These are phyloP conservation scores for Stenotaenia linearis DNA, from an alignment of 2,888 invertebrate species.

Conservation along the genomic window DNA sequence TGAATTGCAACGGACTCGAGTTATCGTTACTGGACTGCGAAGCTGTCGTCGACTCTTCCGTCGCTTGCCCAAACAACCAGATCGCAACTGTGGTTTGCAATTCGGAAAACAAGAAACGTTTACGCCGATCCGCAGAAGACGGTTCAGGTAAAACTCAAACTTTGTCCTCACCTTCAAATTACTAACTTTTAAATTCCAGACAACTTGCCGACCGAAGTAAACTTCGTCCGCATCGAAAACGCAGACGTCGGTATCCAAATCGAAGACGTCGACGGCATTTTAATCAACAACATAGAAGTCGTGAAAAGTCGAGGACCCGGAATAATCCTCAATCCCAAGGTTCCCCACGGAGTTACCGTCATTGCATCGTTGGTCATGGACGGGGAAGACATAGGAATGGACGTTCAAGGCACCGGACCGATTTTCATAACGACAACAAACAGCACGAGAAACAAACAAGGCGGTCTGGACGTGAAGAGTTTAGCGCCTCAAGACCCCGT, in stretches of 20 bases:
- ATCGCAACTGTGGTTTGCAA: too few relatives aligned
- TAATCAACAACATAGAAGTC: background rate
- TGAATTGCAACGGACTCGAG: background rate
- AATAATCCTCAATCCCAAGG: background rate
- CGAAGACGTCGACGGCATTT: background rate
- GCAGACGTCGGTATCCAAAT: conserved; percentile 24
- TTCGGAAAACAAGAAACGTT: too few relatives aligned
- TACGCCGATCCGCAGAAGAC: too few relatives aligned
- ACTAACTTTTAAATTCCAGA: too few relatives aligned
- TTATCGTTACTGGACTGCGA: background rate
- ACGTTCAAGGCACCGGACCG: background rate
- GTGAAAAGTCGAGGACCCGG: background rate
- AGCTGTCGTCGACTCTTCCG: background rate
- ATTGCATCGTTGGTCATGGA: background rate
- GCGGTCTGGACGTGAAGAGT: background rate
- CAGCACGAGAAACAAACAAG: background rate
- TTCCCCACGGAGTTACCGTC: background rate
- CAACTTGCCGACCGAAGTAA: too few relatives aligned
- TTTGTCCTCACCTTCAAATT: too few relatives aligned
- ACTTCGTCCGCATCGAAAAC: background rate
- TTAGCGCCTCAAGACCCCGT: background rate
- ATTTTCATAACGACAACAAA: background rate
- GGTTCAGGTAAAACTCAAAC: too few relatives aligned
- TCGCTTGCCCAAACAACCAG: background rate
- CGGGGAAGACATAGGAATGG: conserved; percentile 13